Evolutionary conservation across 2,797 vertebrate genomes (phyloP).

Genomic region (Notoglanidium macrostoma): DNA sequence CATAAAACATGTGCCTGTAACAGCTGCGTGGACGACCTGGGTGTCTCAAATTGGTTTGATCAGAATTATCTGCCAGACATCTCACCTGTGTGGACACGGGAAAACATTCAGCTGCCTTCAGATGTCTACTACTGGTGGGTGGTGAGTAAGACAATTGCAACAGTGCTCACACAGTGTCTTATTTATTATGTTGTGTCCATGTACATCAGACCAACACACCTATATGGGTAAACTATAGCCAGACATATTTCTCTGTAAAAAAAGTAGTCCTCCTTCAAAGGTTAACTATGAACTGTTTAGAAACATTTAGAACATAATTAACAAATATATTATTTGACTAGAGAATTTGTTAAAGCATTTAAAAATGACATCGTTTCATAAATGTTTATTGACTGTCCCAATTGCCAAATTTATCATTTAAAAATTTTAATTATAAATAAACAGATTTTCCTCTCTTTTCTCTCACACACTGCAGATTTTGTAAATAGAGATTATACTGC

Average conservation of each 20-base stretch:
- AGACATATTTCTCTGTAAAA: neutral
- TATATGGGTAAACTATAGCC: neutral
- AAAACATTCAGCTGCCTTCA: conserved; percentile 87
- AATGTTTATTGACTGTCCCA: neutral
- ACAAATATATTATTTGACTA: neutral
- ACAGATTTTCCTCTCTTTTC: neutral
- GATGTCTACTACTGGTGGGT: conserved; percentile 99
- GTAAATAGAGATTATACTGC: neutral
- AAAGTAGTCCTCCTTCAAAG: neutral
- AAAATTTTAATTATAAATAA: neutral
- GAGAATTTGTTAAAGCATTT: neutral
- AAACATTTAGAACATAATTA: neutral
- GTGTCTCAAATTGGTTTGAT: conserved; percentile 88
- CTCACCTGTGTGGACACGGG: conserved; percentile 92
- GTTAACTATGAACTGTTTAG: neutral
- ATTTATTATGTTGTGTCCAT: neutral
- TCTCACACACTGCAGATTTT: neutral
- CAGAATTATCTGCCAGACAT: conserved; percentile 85
- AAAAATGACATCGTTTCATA: neutral
- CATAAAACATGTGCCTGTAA: conserved; percentile 84
- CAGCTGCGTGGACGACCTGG: conserved; percentile 82
- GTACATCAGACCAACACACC: neutral
- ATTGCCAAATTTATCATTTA: neutral
- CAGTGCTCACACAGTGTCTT: neutral
- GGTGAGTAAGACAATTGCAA: conserved; percentile 78